These are phyloP conservation scores for Trichogramma evanescens DNA, from an alignment of 2,888 invertebrate species.

Conservation along the genomic window DNA sequence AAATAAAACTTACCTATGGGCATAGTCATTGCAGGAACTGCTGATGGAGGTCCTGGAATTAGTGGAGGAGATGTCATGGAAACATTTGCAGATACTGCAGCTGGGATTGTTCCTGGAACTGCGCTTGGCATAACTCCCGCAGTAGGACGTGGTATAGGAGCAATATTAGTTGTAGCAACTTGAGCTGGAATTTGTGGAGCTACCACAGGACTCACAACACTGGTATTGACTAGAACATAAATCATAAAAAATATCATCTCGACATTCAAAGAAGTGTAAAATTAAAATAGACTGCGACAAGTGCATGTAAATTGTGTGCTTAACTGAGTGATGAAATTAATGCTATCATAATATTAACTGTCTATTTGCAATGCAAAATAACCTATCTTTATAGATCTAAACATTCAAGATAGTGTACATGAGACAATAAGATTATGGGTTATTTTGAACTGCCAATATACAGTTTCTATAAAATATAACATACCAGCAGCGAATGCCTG, in stretches of 20 bases:
- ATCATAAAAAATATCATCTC: background rate
- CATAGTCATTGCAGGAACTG: slow-evolving; percentile 32
- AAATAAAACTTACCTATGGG: slow-evolving; percentile 23
- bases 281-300: too few species aligned
- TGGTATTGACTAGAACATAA: slow-evolving; percentile 3
- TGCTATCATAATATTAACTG: too few species aligned
- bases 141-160: slow-evolving; percentile 16
- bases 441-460: background rate
- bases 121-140: slow-evolving; percentile 1
- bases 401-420: background rate
- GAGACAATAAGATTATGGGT: background rate
- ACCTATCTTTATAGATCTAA: too few species aligned
- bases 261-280: too few species aligned
- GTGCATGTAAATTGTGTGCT: too few species aligned
- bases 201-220: slow-evolving; percentile 10
- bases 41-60: slow-evolving; percentile 21
- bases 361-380: too few species aligned
- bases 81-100: slow-evolving; percentile 26
- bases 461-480: background rate
- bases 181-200: slow-evolving; percentile 7
- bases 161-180: slow-evolving; percentile 9
- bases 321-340: too few species aligned
- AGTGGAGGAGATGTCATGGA: slow-evolving; percentile 33
- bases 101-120: slow-evolving; percentile 3
- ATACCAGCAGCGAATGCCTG: slow-evolving; percentile 50